Percentiles rank a stretch among this genome's conserved stretches.
Evolutionary conservation across 2,888 invertebrate species (phyloP).

Genomic region (Dioctria linearis): DNA sequence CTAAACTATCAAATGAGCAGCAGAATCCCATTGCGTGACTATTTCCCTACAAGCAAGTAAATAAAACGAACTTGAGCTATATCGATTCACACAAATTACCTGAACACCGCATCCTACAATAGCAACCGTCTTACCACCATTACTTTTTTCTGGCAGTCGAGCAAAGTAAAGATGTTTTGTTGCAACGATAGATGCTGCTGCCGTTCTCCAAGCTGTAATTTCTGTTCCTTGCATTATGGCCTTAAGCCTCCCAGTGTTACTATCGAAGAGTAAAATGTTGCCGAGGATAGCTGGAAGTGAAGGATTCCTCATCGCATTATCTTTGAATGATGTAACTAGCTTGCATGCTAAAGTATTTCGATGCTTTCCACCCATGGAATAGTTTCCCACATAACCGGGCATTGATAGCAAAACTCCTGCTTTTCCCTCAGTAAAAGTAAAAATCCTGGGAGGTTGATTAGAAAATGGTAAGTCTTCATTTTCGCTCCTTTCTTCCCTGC

Average conservation of each 20-base stretch:
- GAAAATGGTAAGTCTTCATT: slow-evolving; percentile 59
- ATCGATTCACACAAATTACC: slow-evolving; percentile 60
- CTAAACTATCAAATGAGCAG: slow-evolving; percentile 69
- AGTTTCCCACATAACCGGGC: slow-evolving; percentile 71
- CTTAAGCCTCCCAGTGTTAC: slow-evolving; percentile 70
- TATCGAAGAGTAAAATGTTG: slow-evolving; percentile 71
- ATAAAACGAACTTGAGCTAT: not conserved
- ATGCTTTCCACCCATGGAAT: slow-evolving; percentile 60
- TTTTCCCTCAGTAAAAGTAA: slow-evolving; percentile 63
- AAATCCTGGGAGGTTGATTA: slow-evolving; percentile 67
- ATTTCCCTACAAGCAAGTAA: slow-evolving; percentile 61
- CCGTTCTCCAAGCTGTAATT: slow-evolving; percentile 75
- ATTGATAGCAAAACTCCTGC: slow-evolving; percentile 68
- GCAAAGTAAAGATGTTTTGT: slow-evolving; percentile 72
- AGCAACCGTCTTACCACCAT: slow-evolving; percentile 63
- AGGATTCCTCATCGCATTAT: slow-evolving; percentile 66
- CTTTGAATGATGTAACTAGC: slow-evolving; percentile 70
- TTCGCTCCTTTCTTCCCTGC: slow-evolving; percentile 26
- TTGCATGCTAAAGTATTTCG: slow-evolving; percentile 71
- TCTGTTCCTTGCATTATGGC: slow-evolving; percentile 73
- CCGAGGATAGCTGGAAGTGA: slow-evolving; percentile 71
- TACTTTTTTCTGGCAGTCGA: slow-evolving; percentile 59
- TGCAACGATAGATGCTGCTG: slow-evolving; percentile 74
- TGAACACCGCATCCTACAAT: slow-evolving; percentile 74
- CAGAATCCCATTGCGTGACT: slow-evolving; percentile 73